Conservation (phyloP, 2,888 invertebrate genomes). For the Stegana nigrithorax region DNA sequence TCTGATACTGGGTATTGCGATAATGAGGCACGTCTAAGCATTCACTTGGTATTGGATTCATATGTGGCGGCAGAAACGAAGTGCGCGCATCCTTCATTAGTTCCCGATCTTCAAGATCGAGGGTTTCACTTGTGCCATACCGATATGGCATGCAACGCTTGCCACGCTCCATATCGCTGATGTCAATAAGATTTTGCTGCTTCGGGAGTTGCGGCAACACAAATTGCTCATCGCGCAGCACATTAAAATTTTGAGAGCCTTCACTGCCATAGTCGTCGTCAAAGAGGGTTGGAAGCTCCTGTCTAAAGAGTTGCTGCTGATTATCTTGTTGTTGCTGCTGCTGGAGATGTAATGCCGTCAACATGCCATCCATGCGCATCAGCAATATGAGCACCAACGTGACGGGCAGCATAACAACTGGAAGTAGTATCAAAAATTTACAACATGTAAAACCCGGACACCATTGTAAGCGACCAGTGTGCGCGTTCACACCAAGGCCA, state of each 20-base stretch:
- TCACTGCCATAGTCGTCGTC: conserved; percentile 46
- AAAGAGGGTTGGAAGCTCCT: conserved; percentile 18
- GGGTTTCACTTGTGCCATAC: conserved; percentile 54
- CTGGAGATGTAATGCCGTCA: conserved; percentile 56
- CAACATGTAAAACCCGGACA: conserved; percentile 68
- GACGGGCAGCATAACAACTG: conserved; percentile 66
- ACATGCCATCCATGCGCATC: conserved; percentile 64
- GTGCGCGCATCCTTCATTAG: conserved; percentile 75
- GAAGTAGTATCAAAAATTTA: conserved; percentile 65
- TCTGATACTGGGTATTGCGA: not conserved
- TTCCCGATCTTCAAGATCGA: conserved; percentile 72
- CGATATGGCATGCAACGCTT: conserved; percentile 60
- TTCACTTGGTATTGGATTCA: conserved; percentile 69
- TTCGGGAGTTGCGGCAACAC: conserved; percentile 33
- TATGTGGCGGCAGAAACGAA: conserved; percentile 73
- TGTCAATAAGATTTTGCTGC: conserved; percentile 25
- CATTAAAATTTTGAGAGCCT: conserved; percentile 45
- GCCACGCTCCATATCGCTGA: conserved; percentile 44
- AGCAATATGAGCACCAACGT: conserved; percentile 62
- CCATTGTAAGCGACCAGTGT: conserved; percentile 67
- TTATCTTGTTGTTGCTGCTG: conserved; percentile 33
- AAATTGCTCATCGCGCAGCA: conserved; percentile 46
- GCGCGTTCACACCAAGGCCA: conserved; percentile 64
- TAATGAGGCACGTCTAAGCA: conserved; percentile 42
- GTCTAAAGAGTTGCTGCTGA: conserved; percentile 20